Base-by-base conservation (phyloP, 1,140 invertebrate genomes). In the Bombus terrestris region DNA sequence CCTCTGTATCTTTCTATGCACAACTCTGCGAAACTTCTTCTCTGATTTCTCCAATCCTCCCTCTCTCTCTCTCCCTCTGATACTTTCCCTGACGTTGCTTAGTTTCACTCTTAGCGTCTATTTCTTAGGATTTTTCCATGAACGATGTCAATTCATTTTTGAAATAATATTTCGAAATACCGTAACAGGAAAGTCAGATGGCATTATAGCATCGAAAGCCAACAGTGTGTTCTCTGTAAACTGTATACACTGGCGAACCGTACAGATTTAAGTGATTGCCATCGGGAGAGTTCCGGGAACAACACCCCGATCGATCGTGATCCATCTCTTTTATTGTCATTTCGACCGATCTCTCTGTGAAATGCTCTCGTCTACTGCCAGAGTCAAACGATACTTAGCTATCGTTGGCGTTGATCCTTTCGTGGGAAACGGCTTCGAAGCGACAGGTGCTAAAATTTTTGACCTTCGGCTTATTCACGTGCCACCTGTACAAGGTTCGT, bases 361-460 rank as follows among this genome's bases (percentile, higher is more conserved):
- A 66, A 66, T 5, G n/a, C n/a, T 37, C 9, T 68, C 35, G 39
- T 22, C 43, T 22, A 25, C 0, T 12, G 73, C 0, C 12, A 25
- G 28, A n/a, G n/a, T 15, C 28, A 32, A 79, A 79, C 25, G 64
- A 32, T 35, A 37, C 77, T n/a, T 37, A 9, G 3, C 2, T 37
- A 6, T 47, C 25, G 41, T 8, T 15, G 13, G 32, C 15, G 15
- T 18, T 32, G 22, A 66, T 79, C 62, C 64, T 47, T 68, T 79
- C 43, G 37, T 5, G 32, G 32, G 3, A 15, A 15, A 25, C 3
- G 8, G 25, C 6, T 12, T 35, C n/a, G 41, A 28, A 68, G 32
- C 32, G 77, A 53, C 41, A 47, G 77, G 62, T 37, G 77, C 12
- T 35, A 37, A 79, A 68, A 69, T 69, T 80, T 80, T 53, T 66